phyloP scores from a whole-genome alignment of 2,113 vertebrate species.

The Dendrocopos noguchii region DNA sequence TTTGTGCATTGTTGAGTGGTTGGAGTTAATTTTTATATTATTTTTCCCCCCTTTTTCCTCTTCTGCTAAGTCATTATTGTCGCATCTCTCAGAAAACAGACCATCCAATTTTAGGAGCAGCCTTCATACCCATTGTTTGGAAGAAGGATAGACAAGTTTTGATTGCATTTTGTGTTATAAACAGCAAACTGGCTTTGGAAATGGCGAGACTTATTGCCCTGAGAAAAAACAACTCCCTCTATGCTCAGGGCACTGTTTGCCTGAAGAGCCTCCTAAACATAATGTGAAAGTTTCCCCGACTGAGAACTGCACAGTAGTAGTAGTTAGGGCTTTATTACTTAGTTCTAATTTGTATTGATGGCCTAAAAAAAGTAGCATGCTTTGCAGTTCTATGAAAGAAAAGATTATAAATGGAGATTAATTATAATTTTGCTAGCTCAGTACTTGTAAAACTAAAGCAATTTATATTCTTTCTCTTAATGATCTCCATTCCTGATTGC shows the following conservation, averaged over 20 bases:
- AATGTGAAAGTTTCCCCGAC: conserved; percentile 77
- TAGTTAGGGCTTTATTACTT: conserved; percentile 90
- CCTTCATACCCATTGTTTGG: conserved; percentile 47
- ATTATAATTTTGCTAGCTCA: conserved; percentile 99
- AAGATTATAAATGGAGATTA: conserved; percentile 99
- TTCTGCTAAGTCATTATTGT: conserved; percentile 59
- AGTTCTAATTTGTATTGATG: conserved; percentile 98
- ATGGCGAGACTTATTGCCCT: conserved; percentile 68
- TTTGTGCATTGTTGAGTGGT: neutral
- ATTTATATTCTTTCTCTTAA: conserved; percentile 99
- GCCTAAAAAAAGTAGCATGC: conserved; percentile 94
- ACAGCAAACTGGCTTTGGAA: conserved; percentile 44
- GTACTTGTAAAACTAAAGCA: conserved; percentile 99
- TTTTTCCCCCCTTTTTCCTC: neutral
- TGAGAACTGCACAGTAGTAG: conserved; percentile 70
- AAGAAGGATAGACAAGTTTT: conserved; percentile 19
- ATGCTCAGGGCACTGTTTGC: conserved; percentile 69
- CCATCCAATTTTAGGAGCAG: conserved; percentile 66
- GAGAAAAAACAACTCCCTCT: conserved; percentile 9
- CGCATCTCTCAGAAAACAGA: conserved; percentile 38
- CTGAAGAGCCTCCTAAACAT: conserved; percentile 64
- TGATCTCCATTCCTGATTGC: conserved; percentile 99
- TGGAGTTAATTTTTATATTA: neutral
- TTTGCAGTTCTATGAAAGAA: conserved; percentile 96
- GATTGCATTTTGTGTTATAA: conserved; percentile 54